Evolutionary conservation across 2,888 invertebrate genomes (phyloP), one percentile per base, ranked within the genome.

Genomic region (Disparrhopalites patrizii): DNA sequence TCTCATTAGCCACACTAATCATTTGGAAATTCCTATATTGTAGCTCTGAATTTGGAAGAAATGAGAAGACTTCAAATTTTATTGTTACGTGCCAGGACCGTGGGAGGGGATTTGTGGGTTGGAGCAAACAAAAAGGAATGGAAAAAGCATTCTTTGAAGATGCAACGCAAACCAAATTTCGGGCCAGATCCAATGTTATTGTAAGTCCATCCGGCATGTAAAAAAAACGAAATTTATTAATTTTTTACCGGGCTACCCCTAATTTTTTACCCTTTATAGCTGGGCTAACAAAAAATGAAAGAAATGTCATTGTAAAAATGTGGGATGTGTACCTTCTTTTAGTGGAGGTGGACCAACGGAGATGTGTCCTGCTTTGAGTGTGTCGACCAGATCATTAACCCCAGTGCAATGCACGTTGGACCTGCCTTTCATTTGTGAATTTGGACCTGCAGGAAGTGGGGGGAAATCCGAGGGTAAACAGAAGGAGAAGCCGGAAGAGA

Each of bases 361-460:
- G 52, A 73, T 73, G 72, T 74, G 74, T 67, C 73, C 74, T 28
- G 70, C 70, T 18, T 33, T 71, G 31, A 63, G 65, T 33, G 36
- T 61, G 3, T 69, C 68, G 15, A 74, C 74, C 5, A 54, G 74
- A 43, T 68, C 70, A 2, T 51, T 73, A 18, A 15, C 36, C 25
- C 74, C 72, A 4, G 69, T 68, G 4, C 52, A 56, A 25, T 74
- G 74, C 54, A 51, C 27, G 15, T 36, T 54, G 28, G 69, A 73
- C 23, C 47, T 74, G 13, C 71, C 74, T 4, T 73, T 72, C 40
- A 70, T 74, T 8, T 74, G 74, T 62, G 74, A 74, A 63, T 74
- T 69, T 61, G 69, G 65, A 55, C 58, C 58, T n/a, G 66, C 62
- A 33, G 31, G 36, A 30, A 61, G 66, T 47, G 58, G 60, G 20